Percentiles rank a stretch among this genome's conserved stretches.
phyloP scores from a whole-genome alignment of 2,888 invertebrate species.

The Atrina japonica region DNA sequence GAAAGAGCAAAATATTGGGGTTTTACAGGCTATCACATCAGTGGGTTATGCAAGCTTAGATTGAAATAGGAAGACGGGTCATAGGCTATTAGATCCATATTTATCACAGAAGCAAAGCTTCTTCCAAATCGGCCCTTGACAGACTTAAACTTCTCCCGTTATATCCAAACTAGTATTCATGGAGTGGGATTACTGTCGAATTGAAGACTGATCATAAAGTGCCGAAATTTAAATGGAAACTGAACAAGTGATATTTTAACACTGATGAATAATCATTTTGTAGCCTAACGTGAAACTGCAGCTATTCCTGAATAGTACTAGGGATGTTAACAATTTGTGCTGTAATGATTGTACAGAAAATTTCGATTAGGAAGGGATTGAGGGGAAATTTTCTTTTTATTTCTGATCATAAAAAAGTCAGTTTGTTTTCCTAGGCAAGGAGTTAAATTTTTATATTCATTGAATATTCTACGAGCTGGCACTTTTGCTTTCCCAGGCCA shows the following conservation, averaged over 20 bases:
- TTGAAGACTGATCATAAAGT: slow-evolving; percentile 45
- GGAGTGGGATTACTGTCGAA: slow-evolving; percentile 38
- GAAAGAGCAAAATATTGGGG: slow-evolving; percentile 24
- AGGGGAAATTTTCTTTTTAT: slow-evolving; percentile 24
- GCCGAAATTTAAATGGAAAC: slow-evolving; percentile 38
- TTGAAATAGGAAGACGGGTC: slow-evolving; percentile 38
- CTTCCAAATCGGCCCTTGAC: slow-evolving; percentile 37
- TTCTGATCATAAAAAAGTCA: slow-evolving; percentile 25
- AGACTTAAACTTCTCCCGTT: slow-evolving; percentile 40
- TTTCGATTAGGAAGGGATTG: slow-evolving; percentile 28
- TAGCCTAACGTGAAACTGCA: too few relatives aligned
- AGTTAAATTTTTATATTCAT: slow-evolving; percentile 39
- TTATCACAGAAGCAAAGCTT: slow-evolving; percentile 43
- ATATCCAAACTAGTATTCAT: slow-evolving; percentile 44
- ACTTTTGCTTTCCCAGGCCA: slow-evolving; percentile 23
- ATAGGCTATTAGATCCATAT: slow-evolving; percentile 36
- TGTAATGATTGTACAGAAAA: slow-evolving; percentile 10
- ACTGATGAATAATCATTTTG: slow-evolving; percentile 16
- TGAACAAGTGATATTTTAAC: slow-evolving; percentile 27
- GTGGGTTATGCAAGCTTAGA: slow-evolving; percentile 45
- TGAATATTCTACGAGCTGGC: slow-evolving; percentile 37
- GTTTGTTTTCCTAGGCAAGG: slow-evolving; percentile 15
- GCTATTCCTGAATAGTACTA: not conserved
- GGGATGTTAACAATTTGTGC: slow-evolving; percentile 14
- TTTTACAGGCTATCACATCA: slow-evolving; percentile 37